These are phyloP conservation scores for Phthorimaea operculella DNA, from an alignment of 1,140 invertebrate genomes.

Conservation along the genomic window DNA sequence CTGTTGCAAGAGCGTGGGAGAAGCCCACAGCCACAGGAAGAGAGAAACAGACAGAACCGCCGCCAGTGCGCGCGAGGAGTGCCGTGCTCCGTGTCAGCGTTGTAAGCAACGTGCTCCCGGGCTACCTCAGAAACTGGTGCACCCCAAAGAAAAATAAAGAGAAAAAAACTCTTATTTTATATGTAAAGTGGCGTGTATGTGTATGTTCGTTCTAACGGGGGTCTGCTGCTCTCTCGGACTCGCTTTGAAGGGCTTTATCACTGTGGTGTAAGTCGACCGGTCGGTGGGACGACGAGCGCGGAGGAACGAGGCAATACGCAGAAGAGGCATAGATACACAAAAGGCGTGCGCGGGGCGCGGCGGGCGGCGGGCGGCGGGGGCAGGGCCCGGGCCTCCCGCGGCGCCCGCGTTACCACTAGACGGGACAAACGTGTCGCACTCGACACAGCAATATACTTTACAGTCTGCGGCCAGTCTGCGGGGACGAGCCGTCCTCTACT, in stretches of 20 bases:
- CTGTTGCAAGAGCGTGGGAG: conserved; percentile 50
- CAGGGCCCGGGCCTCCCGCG: conserved; percentile 42
- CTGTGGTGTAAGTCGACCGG: conserved; percentile 60
- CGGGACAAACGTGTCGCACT: conserved; percentile 45
- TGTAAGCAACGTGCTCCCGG: conserved; percentile 54
- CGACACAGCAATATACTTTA: conserved; percentile 58
- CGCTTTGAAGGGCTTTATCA: conserved; percentile 66
- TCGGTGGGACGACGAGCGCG: conserved; percentile 38
- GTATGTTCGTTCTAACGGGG: conserved; percentile 61
- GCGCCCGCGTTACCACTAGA: conserved; percentile 48
- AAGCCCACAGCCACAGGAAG: conserved; percentile 67
- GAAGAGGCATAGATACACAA: conserved; percentile 53
- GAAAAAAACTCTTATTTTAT: conserved; percentile 40
- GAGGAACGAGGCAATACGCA: conserved; percentile 50
- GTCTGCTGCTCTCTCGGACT: conserved; percentile 69
- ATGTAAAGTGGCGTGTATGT: conserved; percentile 61
- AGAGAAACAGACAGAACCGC: conserved; percentile 68
- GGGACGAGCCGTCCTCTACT: conserved; percentile 61
- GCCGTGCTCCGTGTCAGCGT: conserved; percentile 57
- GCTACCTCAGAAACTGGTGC: conserved; percentile 46
- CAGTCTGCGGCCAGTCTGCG: conserved; percentile 55
- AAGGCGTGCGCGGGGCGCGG: conserved; percentile 46
- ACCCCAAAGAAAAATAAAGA: conserved; percentile 39
- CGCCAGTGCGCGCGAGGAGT: conserved; percentile 51
- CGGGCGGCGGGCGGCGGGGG: conserved; percentile 36